These are phyloP conservation scores for Aurelia coerulea DNA, from an alignment of 30 jellyfish, hydroid and myxozoan genomes.

Conservation along the genomic window DNA sequence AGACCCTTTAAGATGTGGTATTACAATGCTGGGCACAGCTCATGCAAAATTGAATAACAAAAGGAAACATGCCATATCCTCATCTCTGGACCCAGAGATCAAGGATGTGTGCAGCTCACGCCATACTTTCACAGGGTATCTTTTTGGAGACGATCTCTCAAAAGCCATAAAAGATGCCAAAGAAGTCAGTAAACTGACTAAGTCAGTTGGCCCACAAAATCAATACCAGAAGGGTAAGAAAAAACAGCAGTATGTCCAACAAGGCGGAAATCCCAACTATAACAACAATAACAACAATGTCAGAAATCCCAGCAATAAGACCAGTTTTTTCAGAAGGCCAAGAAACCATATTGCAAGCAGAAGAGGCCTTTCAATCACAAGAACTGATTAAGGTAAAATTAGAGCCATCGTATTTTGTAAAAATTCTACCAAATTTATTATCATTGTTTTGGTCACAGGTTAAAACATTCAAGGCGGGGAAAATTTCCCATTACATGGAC, in stretches of 20 bases:
- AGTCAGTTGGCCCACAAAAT: background rate
- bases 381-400: conserved; percentile 17
- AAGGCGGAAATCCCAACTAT: background rate
- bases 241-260: background rate
- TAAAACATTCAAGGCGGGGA: conserved; percentile 34
- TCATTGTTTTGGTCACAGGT: conserved; percentile 18
- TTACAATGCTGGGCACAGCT: conserved; percentile 41
- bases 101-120: conserved; percentile 45
- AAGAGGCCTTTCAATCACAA: conserved; percentile 13
- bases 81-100: conserved; percentile 13
- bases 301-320: conserved; percentile 1
- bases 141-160: too few species aligned
- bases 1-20: too few species aligned
- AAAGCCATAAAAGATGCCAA: conserved; percentile 19
- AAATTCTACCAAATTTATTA: background rate
- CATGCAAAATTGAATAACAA: conserved; percentile 17
- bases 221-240: background rate
- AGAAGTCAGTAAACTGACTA: conserved; percentile 2
- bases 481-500: conserved; percentile 1
- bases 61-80: conserved; percentile 1
- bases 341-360: conserved; percentile 37
- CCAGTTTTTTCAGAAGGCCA: conserved; percentile 49
- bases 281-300: background rate
- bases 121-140: conserved; percentile 24
- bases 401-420: background rate